These are phyloP conservation scores for Amblyopsis rosae DNA, from an alignment of 2,113 vertebrate species.

Conservation along the genomic window DNA sequence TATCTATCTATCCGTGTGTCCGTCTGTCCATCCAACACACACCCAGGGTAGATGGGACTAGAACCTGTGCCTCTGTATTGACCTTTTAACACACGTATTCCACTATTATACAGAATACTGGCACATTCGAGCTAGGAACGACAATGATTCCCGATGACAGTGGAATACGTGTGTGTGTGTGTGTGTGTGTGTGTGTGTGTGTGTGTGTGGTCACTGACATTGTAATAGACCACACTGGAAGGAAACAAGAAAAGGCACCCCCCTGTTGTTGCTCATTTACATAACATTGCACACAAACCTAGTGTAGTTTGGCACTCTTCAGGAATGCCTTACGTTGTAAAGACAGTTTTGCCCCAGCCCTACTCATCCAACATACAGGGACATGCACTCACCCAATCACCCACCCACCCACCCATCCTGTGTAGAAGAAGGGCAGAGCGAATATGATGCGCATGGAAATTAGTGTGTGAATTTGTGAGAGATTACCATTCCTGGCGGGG, in stretches of 20 bases:
- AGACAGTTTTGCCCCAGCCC: background rate
- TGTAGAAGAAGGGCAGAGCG: too few species aligned
- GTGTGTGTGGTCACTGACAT: too few species aligned
- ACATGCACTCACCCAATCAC: slow-evolving; percentile 29
- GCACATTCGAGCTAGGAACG: too few species aligned
- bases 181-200: too few species aligned
- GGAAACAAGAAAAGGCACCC: background rate
- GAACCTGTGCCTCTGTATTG: too few species aligned
- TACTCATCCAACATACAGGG: background rate
- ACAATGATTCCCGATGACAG: too few species aligned
- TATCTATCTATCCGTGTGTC: slow-evolving; percentile 32
- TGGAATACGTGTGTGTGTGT: too few species aligned
- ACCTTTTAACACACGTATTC: too few species aligned
- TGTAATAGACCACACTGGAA: background rate
- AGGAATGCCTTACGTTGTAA: background rate
- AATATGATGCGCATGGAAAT: background rate
- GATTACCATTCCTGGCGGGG: slow-evolving; percentile 10
- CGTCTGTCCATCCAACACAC: slow-evolving; percentile 43
- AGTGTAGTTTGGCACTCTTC: background rate
- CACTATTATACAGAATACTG: too few species aligned
- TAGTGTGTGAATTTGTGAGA: background rate
- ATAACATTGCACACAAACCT: background rate
- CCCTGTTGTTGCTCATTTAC: slow-evolving; percentile 17
- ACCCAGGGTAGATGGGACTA: slow-evolving; percentile 13
- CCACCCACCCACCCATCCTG: background rate